Base-by-base conservation (phyloP, 1,140 invertebrate genomes). In the Chelonus insularis region DNA sequence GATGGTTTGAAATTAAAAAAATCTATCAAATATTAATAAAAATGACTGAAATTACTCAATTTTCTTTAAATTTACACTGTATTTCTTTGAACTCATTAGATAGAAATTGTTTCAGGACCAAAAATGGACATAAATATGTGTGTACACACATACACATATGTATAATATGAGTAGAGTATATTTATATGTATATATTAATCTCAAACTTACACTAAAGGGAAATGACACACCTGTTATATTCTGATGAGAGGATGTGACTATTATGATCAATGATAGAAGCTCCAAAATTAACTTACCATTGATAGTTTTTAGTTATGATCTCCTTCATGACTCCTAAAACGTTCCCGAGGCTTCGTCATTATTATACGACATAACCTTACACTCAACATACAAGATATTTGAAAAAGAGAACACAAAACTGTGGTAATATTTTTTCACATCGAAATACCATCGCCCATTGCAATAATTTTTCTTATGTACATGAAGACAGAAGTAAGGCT, bases 281-380 rank as follows among this genome's bases (percentile, higher is more conserved):
- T 37, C 52, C 11, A 54, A 47, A 57, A 39, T 43, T 54, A 25
- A 59, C 62, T 43, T 51, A 51, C 48, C 39, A 21, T 43, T 21
- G 7, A 7, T 52, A 12, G 25, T 47, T 45, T 37, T 34, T 32
- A 32, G 29, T 20, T 52, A 29, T 36, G 25, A 45, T 37, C 43
- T 50, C 37, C n/a, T 45, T 34, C 50, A 61, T 43, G 6, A 18
- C 54, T 62, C 57, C 57, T 34, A 21, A 50, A 29, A 25, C 55
- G 29, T 45, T 41, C 54, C 43, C 60, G 32, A 39, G 20, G 43
- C 41, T 18, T 47, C 57, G 43, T 59, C 41, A 29, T 43, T 48
- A 54, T 25, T 23, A 55, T 60, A 59, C 64, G 37, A 65, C 64
- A 65, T 65, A 65, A 65, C 64, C 64, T 65, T 62, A 62, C 50